These are phyloP conservation scores for Ciona savignyi DNA, from an alignment of 23 tunicate genomes.

Conservation along the genomic window DNA sequence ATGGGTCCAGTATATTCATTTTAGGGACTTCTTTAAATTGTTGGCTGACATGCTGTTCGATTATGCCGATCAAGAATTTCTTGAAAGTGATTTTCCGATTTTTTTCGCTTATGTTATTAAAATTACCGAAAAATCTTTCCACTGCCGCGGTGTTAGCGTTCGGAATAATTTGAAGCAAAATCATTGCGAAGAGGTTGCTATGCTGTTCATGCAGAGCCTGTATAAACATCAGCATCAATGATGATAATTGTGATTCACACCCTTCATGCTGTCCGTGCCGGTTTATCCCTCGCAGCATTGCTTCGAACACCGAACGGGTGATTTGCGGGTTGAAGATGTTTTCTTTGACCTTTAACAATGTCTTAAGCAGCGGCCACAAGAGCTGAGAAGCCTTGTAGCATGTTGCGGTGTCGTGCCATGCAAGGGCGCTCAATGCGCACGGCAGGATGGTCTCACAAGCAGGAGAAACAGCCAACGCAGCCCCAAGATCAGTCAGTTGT, in stretches of 20 bases:
- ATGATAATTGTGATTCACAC: conserved; percentile 36
- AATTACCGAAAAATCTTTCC: conserved; percentile 20
- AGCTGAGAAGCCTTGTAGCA: conserved; percentile 44
- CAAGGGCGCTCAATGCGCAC: conserved; percentile 34
- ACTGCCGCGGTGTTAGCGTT: conserved; percentile 6
- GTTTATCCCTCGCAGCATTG: conserved; percentile 44
- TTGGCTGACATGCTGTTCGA: conserved; percentile 70
- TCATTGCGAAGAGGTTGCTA: conserved; percentile 1
- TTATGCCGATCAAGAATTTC: conserved; percentile 28
- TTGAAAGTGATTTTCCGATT: conserved; percentile 37
- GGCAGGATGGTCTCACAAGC: conserved; percentile 28
- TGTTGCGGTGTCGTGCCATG: conserved; percentile 75
- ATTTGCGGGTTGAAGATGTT: conserved; percentile 23
- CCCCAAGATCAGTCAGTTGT: conserved; percentile 53
- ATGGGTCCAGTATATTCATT: conserved; percentile 39
- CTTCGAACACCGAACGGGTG: conserved; percentile 37
- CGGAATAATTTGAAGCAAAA: conserved; percentile 23
- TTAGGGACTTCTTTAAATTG: conserved; percentile 49
- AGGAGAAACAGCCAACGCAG: conserved; percentile 16
- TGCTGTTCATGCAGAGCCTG: conserved; percentile 14
- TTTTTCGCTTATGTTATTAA: conserved; percentile 27
- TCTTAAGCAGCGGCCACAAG: conserved; percentile 45
- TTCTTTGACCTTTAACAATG: conserved; percentile 11
- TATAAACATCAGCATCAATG: conserved; percentile 29
- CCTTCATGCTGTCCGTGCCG: conserved; percentile 75